Evolutionary conservation across 35 echinoderm and acorn worm genomes (phyloP), one percentile per base, ranked within the genome.

Genomic region (Lytechinus variegatus): DNA sequence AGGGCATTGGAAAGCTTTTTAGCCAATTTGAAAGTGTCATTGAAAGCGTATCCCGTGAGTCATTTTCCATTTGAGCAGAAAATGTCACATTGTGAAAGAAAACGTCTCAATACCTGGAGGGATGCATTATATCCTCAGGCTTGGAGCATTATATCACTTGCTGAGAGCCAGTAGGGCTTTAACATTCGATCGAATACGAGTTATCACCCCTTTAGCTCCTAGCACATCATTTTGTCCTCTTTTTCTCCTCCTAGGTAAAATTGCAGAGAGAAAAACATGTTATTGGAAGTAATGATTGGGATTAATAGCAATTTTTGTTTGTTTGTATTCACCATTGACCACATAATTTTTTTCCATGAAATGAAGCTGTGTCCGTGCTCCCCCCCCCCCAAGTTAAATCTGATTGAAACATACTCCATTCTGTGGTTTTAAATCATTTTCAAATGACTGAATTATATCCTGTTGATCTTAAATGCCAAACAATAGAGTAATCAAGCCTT

Each of bases 241-340:
- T 24, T n/a, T 24, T 79, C 8, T 79, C 21, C 21, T 19, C 6
- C n/a, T 79, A 13, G 21, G n/a, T 11, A 8, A 56, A 16, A 79
- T 79, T 79, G 66, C 19, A 79, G 66, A 79, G 66, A 79, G 66
- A 79, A 79, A 79, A 79, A 79, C 66, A 79, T 79, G 66, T 79
- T 79, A 79, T 79, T 79, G 66, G 16, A 0, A 79, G 16, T 24
- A 7, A 19, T 79, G 14, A 79, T 79, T 7, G 12, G 66, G 66
- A 79, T 79, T 79, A 79, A 79, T 79, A 60, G 16, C 57, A 60
- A 60, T 9, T 60, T 79, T 8, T 79, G 19, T 19, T 79, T 79
- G 16, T 79, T 14, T 79, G 19, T 79, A 6, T 79, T 16, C 66
- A 79, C 66, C 66, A 79, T 79, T 79, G 66, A 79, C 66, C 66